These are phyloP conservation scores for Aplochiton taeniatus DNA, from an alignment of 2,797 vertebrate genomes.

Conservation along the genomic window DNA sequence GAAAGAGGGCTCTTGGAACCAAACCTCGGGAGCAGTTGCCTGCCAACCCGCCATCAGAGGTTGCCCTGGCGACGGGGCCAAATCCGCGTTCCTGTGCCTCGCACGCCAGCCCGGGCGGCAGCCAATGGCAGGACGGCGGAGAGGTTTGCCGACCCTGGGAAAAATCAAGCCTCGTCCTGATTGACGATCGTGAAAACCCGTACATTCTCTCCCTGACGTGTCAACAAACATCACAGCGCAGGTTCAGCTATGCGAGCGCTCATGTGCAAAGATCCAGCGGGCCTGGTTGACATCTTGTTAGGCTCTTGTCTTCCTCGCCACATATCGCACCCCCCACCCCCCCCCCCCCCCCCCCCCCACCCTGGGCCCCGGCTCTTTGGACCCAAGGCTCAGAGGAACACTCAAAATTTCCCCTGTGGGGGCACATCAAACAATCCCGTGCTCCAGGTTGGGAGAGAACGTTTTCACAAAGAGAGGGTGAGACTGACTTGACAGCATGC, in stretches of 20 bases:
- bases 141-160: slow-evolving; percentile 65
- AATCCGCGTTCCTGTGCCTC: slow-evolving; percentile 13
- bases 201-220: slow-evolving; percentile 73
- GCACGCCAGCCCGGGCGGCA: slow-evolving; percentile 7
- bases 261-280: slow-evolving; percentile 63
- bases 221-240: slow-evolving; percentile 78
- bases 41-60: slow-evolving; percentile 15
- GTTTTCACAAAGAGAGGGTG: slow-evolving; percentile 7
- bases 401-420: slow-evolving; percentile 35
- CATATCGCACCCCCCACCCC: slow-evolving; percentile 17
- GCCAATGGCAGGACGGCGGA: slow-evolving; percentile 26
- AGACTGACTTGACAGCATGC: neutral
- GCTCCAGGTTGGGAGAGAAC: slow-evolving; percentile 16
- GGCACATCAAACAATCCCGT: slow-evolving; percentile 27
- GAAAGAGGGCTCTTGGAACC: slow-evolving; percentile 22
- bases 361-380: slow-evolving; percentile 47
- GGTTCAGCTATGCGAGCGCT: slow-evolving; percentile 61
- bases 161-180: slow-evolving; percentile 67
- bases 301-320: slow-evolving; percentile 50
- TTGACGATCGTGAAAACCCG: slow-evolving; percentile 73
- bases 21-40: slow-evolving; percentile 20
- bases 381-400: slow-evolving; percentile 48
- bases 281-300: slow-evolving; percentile 71
- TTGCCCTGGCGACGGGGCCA: slow-evolving; percentile 34
- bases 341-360: slow-evolving; percentile 18